Evolutionary conservation across 1,140 invertebrate species (phyloP).

Genomic region (Hermetia illucens): DNA sequence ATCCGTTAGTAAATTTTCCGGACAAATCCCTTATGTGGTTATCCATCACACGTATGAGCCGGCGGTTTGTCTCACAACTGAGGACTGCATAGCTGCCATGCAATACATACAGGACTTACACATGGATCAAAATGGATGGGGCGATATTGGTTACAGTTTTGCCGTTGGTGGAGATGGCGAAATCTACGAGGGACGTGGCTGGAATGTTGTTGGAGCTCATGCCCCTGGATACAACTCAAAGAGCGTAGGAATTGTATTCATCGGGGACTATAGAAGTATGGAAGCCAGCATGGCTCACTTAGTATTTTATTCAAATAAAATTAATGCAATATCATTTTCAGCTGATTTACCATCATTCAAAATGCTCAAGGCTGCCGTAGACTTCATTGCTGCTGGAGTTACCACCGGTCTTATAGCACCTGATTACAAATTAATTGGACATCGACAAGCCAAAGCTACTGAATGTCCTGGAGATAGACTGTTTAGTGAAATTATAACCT

Average conservation of each 20-base stretch:
- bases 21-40: slow-evolving; percentile 50
- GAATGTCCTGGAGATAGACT: slow-evolving; percentile 33
- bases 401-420: not conserved
- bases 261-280: no score
- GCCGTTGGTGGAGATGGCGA: slow-evolving; percentile 30
- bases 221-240: slow-evolving; percentile 35
- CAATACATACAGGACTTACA: slow-evolving; percentile 39
- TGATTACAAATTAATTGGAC: slow-evolving; percentile 17
- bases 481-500: slow-evolving; percentile 28
- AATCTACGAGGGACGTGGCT: slow-evolving; percentile 40
- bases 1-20: slow-evolving; percentile 21
- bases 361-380: no score
- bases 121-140: slow-evolving; percentile 36
- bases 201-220: slow-evolving; percentile 39
- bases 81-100: slow-evolving; percentile 32
- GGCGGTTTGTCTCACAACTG: slow-evolving; percentile 31
- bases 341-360: no score
- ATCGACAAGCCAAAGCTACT: slow-evolving; percentile 30
- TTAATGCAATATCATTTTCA: no score
- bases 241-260: slow-evolving; percentile 35
- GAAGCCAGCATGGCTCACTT: no score
- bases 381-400: no score
- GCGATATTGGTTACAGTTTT: slow-evolving; percentile 41
- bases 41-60: slow-evolving; percentile 52
- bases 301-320: no score